Evolutionary conservation across 2,888 invertebrate species (phyloP), one percentile per base, ranked within the genome.

Genomic region (Seladonia tumulorum): DNA sequence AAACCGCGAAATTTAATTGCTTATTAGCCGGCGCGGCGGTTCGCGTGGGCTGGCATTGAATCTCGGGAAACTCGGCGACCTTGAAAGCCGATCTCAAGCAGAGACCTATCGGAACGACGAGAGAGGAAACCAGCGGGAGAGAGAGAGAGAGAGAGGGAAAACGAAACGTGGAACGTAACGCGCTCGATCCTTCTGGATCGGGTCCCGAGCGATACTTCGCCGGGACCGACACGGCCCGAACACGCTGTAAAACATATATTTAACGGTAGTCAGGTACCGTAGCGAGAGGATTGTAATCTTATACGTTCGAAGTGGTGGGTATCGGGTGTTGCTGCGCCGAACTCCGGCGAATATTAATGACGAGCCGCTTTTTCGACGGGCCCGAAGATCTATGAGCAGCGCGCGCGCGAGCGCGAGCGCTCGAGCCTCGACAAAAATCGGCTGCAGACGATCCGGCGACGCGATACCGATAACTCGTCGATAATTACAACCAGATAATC

Each of bases 211-310:
- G 14, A 60, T 66, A 29, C 66, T 29, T 66, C 68, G 35, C 68
- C 7, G n/a, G 39, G 39, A 35, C 68, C 70, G 75, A n/a, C 81
- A 74, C 77, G 76, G 47, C 42, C 74, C 76, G 83, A 88, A 88
- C 90, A 88, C 84, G 84, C 73, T 89, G 90, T 90, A 90, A 90
- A 90, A 90, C 88, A 89, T 90, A 89, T 90, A 90, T 90, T 90
- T 90, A 90, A 90, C 90, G 90, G 90, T 90, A 90, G 90, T 90
- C 90, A 82, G 76, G 90, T 90, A 90, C 90, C 90, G 90, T 90
- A 90, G 85, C 88, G 85, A 82, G 77, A 77, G 89, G 90, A 90
- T 90, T 89, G 90, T 90, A 90, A 90, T 90, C 90, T 88, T 88
- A 90, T 87, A 90, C 90, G 90, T 85, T 83, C 81, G 88, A 90